phyloP scores from a whole-genome alignment of 2,888 invertebrate genomes.

The Drosophila gaucha region DNA sequence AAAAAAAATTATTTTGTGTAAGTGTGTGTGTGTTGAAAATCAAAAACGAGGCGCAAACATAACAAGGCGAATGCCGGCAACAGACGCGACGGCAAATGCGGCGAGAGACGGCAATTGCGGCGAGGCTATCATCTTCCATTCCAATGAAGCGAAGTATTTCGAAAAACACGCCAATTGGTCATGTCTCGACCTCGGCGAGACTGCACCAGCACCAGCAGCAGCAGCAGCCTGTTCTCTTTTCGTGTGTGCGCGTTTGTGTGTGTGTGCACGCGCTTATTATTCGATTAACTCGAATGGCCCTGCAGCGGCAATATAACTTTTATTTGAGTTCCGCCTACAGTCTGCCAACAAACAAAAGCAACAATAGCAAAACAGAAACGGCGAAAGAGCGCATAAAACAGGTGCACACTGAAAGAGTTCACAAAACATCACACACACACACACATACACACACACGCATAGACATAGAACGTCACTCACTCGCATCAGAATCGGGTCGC shows the following conservation, averaged over 20 bases:
- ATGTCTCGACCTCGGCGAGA: conserved; percentile 68
- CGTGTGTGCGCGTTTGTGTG: conserved; percentile 21
- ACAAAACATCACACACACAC: conserved; percentile 6
- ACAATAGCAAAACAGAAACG: conserved; percentile 25
- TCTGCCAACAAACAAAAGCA: conserved; percentile 27
- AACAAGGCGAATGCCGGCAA: conserved; percentile 46
- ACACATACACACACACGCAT: neutral
- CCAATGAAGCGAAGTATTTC: conserved; percentile 65
- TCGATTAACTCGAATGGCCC: conserved; percentile 78
- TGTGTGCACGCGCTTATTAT: conserved; percentile 65
- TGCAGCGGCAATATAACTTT: conserved; percentile 80
- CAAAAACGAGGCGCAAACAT: conserved; percentile 48
- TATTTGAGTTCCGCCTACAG: conserved; percentile 75
- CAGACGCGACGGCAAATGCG: conserved; percentile 18
- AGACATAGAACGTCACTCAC: conserved; percentile 23
- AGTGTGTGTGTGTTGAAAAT: conserved; percentile 32
- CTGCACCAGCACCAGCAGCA: conserved; percentile 20
- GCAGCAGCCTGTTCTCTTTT: conserved; percentile 14
- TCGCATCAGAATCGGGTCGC: conserved; percentile 21
- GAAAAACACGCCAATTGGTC: conserved; percentile 79
- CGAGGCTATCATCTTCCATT: conserved; percentile 72
- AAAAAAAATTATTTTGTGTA: conserved; percentile 33
- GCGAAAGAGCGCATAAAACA: conserved; percentile 35
- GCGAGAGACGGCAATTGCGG: conserved; percentile 22
- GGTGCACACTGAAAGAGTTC: conserved; percentile 39